phyloP scores from a whole-genome alignment of 1,140 invertebrate genomes.

The Portunus trituberculatus region DNA sequence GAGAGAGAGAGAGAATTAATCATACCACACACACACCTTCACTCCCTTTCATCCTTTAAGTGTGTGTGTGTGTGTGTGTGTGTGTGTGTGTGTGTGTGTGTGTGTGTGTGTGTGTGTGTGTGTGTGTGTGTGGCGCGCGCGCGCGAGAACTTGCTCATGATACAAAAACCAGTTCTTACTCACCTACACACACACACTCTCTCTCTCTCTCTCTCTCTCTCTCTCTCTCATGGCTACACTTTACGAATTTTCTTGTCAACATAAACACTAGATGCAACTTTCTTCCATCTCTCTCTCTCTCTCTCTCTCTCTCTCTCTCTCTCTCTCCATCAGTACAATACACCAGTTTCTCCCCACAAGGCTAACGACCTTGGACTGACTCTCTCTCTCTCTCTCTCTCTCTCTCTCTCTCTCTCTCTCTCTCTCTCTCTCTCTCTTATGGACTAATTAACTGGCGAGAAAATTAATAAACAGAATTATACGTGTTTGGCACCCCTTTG shows the following conservation, averaged over 20 bases:
- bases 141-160: neutral
- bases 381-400: neutral
- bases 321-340: neutral
- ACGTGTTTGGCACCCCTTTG: too few relatives aligned
- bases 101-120: slow-evolving; percentile 36
- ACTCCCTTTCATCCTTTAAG: neutral
- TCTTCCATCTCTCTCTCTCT: neutral
- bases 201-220: too few relatives aligned
- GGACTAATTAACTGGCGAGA: too few relatives aligned
- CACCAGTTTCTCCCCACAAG: too few relatives aligned
- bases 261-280: too few relatives aligned
- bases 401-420: too few relatives aligned
- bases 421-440: too few relatives aligned
- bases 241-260: too few relatives aligned
- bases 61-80: neutral
- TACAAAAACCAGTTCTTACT: too few relatives aligned
- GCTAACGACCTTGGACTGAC: neutral
- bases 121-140: neutral
- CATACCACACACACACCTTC: neutral
- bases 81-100: slow-evolving; percentile 38
- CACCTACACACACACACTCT: too few relatives aligned
- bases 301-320: neutral
- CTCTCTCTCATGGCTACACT: too few relatives aligned
- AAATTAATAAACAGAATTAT: too few relatives aligned
- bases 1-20: neutral